A percentile compares a stretch with the other conserved stretches of the same genome.
Conservation (phyloP, 2,888 invertebrate species). For the Mesodorylaimus sp. region DNA sequence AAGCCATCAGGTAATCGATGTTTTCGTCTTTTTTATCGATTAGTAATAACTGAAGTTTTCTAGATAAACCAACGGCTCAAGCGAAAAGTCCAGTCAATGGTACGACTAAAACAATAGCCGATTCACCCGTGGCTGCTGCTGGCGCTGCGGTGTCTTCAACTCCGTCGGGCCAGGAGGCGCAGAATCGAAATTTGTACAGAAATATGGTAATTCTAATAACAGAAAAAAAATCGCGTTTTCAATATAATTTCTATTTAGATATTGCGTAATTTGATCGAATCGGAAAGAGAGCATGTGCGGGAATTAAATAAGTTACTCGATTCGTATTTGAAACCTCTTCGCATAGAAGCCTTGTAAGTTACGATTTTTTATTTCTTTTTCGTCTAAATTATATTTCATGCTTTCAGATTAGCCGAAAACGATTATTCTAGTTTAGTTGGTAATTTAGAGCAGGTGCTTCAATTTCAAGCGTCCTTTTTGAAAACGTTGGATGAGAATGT, state of each 20-base stretch:
- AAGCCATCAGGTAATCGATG: background rate
- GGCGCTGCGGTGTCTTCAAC: too few species aligned
- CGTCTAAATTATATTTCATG: too few species aligned
- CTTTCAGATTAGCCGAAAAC: conserved; percentile 53
- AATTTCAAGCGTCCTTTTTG: conserved; percentile 62
- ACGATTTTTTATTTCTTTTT: background rate
- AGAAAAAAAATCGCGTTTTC: too few species aligned
- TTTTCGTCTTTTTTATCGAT: background rate
- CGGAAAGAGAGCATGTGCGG: conserved; percentile 70
- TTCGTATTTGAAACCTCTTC: conserved; percentile 65
- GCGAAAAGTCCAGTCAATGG: background rate
- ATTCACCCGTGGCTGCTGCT: background rate
- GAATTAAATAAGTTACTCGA: conserved; percentile 66
- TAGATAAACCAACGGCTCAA: background rate
- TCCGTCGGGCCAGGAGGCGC: too few species aligned
- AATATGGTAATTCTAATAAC: too few species aligned
- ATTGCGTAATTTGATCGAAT: conserved; percentile 70
- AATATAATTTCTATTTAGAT: conserved; percentile 37
- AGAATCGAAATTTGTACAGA: conserved; percentile 24
- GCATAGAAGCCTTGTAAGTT: conserved; percentile 9
- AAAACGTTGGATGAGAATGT: conserved; percentile 54
- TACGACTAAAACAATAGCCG: background rate
- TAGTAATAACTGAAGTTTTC: too few species aligned
- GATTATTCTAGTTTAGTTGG: conserved; percentile 71
- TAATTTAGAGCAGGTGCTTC: conserved; percentile 67